phyloP scores from a whole-genome alignment of 2,113 vertebrate species.

The Heterocephalus glaber region DNA sequence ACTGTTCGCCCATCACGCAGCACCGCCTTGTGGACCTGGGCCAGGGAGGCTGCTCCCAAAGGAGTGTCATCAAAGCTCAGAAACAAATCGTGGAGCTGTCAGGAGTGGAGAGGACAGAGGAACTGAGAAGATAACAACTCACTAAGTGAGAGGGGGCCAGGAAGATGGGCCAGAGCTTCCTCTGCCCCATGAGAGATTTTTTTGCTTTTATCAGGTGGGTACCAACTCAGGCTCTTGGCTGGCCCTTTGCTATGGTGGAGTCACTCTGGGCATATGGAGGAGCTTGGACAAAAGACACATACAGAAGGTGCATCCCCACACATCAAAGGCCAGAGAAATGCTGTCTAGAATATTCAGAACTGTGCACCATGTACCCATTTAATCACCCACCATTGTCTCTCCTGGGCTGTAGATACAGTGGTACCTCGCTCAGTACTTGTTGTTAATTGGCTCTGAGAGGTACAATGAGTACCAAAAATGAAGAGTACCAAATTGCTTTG shows the following conservation, averaged over 20 bases:
- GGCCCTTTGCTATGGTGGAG: neutral
- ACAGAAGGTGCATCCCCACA: neutral
- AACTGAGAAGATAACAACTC: neutral
- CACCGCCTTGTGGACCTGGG: conserved; percentile 98
- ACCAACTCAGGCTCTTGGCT: neutral
- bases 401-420: neutral
- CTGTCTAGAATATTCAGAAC: neutral
- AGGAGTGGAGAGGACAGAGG: conserved; percentile 59
- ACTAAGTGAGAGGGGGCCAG: neutral
- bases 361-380: neutral
- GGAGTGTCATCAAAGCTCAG: conserved; percentile 93
- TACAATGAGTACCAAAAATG: neutral
- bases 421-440: neutral
- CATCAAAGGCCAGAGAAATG: neutral
- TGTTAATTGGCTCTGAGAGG: neutral
- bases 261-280: neutral
- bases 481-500: neutral
- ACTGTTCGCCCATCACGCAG: conserved; percentile 94
- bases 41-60: conserved; percentile 94
- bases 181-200: fast-evolving
- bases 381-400: neutral
- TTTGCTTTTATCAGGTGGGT: too few relatives aligned
- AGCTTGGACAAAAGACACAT: neutral
- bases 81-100: conserved; percentile 94
- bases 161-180: neutral